Conservation (phyloP, 2,797 vertebrate genomes). For the Phaenicophaeus curvirostris region DNA sequence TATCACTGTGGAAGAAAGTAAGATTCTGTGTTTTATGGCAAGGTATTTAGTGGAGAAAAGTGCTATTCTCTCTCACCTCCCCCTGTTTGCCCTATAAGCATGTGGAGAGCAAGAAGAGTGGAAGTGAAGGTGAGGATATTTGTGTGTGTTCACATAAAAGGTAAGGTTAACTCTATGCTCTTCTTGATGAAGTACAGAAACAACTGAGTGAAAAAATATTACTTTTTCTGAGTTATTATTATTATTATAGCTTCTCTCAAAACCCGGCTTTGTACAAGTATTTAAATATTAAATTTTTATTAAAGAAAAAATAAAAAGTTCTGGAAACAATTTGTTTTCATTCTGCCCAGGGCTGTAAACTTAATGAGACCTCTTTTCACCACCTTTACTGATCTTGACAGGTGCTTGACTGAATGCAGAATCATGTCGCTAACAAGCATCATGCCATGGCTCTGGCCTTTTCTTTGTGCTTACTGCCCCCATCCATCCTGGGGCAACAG, state of each 20-base stretch:
- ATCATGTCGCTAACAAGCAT: neutral
- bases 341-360: neutral
- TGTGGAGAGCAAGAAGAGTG: neutral
- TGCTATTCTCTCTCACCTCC: neutral
- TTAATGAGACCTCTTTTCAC: neutral
- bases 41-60: neutral
- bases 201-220: neutral
- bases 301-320: neutral
- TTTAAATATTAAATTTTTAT: neutral
- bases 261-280: neutral
- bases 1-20: neutral
- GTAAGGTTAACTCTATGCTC: neutral
- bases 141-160: neutral
- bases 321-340: neutral
- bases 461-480: rapidly evolving
- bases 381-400: neutral
- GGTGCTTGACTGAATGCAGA: neutral
- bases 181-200: neutral
- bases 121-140: neutral
- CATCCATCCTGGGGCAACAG: neutral
- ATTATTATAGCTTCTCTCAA: neutral
- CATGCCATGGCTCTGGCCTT: neutral
- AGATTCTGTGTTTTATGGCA: neutral
- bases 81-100: neutral
- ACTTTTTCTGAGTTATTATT: neutral